These are phyloP conservation scores for Drosophila nannoptera DNA, from an alignment of 1,140 invertebrate genomes.

Conservation along the genomic window DNA sequence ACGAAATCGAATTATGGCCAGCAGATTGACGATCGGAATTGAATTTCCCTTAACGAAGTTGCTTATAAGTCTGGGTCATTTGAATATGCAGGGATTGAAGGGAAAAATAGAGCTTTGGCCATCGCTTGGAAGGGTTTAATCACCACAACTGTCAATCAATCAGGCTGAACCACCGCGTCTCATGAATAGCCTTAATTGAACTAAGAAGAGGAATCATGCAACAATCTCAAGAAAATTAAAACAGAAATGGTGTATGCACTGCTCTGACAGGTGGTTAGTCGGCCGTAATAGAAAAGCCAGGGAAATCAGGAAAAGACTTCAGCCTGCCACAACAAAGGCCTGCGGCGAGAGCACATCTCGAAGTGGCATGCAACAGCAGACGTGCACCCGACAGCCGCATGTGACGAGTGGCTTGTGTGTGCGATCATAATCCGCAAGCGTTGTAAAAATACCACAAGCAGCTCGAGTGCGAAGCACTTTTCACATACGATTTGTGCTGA, in stretches of 20 bases:
- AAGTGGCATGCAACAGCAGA: constrained; percentile 14
- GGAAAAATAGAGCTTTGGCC: background rate
- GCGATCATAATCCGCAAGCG: constrained; percentile 65
- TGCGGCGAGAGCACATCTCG: constrained; percentile 15
- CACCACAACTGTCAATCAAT: background rate
- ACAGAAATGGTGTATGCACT: no score
- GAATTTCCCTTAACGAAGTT: constrained; percentile 35
- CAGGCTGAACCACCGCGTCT: background rate
- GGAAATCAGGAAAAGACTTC: no score
- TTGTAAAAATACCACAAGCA: constrained; percentile 61
- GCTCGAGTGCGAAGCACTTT: constrained; percentile 74
- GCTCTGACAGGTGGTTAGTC: no score
- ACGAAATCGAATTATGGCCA: constrained; percentile 60
- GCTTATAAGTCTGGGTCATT: background rate
- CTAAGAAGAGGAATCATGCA: no score
- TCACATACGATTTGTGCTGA: constrained; percentile 78
- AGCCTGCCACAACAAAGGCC: no score
- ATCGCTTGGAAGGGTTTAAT: background rate
- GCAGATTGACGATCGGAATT: constrained; percentile 37
- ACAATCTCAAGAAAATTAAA: constrained; percentile 7
- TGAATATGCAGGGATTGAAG: background rate
- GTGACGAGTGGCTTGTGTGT: constrained; percentile 33
- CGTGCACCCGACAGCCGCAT: constrained; percentile 14
- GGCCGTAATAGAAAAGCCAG: background rate
- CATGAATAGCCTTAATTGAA: background rate